phyloP scores from a whole-genome alignment of 2,888 invertebrate genomes.

The Abrostola triplasia region DNA sequence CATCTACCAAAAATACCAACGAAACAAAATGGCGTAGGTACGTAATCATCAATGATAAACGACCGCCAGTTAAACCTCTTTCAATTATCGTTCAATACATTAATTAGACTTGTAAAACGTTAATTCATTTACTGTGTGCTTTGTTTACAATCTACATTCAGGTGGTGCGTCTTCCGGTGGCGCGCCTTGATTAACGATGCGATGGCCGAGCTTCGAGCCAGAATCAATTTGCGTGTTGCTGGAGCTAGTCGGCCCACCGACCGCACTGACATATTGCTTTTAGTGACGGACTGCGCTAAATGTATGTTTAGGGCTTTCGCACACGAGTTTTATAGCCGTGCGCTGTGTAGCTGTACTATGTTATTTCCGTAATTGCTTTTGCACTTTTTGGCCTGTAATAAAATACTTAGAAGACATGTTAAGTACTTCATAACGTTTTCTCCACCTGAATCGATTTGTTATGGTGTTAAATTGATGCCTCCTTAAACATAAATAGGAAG shows the following conservation, averaged over 20 bases:
- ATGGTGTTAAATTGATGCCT: too few species aligned
- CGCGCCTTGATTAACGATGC: constrained; percentile 35
- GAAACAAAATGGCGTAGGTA: neutral
- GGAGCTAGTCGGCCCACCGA: constrained; percentile 7
- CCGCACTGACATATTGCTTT: constrained; percentile 16
- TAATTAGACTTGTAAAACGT: constrained; percentile 45
- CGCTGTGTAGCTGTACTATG: too few species aligned
- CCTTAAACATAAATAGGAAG: neutral
- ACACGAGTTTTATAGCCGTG: neutral
- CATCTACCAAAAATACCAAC: constrained; percentile 5
- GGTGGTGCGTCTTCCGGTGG: constrained; percentile 34
- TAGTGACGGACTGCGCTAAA: neutral
- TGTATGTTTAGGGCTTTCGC: constrained; percentile 8
- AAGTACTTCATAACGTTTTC: too few species aligned
- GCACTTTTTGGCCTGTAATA: too few species aligned
- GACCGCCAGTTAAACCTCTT: constrained; percentile 7
- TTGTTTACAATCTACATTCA: constrained; percentile 42
- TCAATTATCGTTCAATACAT: constrained; percentile 23
- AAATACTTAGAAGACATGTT: too few species aligned
- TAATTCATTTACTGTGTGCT: constrained; percentile 33
- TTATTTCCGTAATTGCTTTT: too few species aligned
- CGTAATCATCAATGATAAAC: constrained; percentile 10
- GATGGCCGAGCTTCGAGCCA: constrained; percentile 8
- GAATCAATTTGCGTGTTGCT: constrained; percentile 34
- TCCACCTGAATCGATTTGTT: too few species aligned